Evolutionary conservation across 1,140 invertebrate species (phyloP), one percentile per base, ranked within the genome.

Genomic region (Arion vulgaris): DNA sequence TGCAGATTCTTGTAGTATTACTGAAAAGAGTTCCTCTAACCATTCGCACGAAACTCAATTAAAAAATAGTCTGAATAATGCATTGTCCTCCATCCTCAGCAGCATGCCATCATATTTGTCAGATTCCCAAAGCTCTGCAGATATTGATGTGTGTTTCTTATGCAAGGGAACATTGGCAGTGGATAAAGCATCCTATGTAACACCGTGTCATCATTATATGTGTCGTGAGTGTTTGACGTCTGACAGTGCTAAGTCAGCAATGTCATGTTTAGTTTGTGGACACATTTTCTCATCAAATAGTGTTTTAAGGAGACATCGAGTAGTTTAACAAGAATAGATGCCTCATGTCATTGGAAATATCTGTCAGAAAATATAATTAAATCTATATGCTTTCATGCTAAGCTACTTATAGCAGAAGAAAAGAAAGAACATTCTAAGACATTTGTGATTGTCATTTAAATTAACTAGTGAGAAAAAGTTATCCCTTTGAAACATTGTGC

Each of bases 191-290:
- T 39, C 41, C 7, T 74, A 74, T 49, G 7, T 45, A 28, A 28
- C n/a, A 13, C 72, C 72, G 19, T 74, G 72, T 74, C n/a, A 39
- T 41, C 72, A 74, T 74, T 36, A 28, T 49, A 34, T 74, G 15
- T 74, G 72, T 45, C 38, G 72, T 7, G n/a, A 26, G 4, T 74
- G 72, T 45, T 34, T 74, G 36, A 71, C 38, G 5, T 9, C 15
- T 38, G 32, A n/a, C 32, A 34, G 13, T 39, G n/a, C 4, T 26
- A 36, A 11, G 45, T 74, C n/a, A 74, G 7, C 72, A 2, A n/a
- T 74, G 15, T 45, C 19, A 28, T 45, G 41, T 49, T 15, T 4
- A 49, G 39, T 45, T 41, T 74, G 72, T 74, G 39, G 19, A 45
- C 17, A n/a, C 17, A 28, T 39, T 74, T 74, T 41, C 15, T 45